Percentiles rank a stretch among this genome's conserved stretches.
Evolutionary conservation across 2,888 invertebrate species (phyloP).

Genomic region (Papilio elwesi): DNA sequence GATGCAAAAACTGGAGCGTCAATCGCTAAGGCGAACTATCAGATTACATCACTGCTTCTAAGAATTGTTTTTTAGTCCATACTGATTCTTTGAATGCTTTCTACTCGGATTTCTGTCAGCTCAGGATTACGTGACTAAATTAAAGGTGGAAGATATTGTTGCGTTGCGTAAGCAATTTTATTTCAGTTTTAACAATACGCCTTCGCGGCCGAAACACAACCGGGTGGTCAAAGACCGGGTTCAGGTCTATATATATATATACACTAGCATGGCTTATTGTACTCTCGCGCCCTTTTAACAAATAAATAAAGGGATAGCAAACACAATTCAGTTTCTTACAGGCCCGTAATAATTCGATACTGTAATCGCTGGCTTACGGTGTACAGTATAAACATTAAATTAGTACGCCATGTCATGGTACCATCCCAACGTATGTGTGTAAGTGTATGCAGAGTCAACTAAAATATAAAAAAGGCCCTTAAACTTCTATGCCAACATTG

Average conservation of each 20-base stretch:
- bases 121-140: slow-evolving; percentile 1
- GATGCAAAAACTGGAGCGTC: slow-evolving; percentile 15
- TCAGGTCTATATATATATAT: too few relatives aligned
- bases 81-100: slow-evolving; percentile 18
- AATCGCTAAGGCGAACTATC: slow-evolving; percentile 26
- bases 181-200: background rate
- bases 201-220: background rate
- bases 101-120: slow-evolving; percentile 6
- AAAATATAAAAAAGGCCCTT: too few relatives aligned
- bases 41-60: slow-evolving; percentile 18
- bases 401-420: too few relatives aligned
- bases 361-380: too few relatives aligned
- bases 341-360: too few relatives aligned
- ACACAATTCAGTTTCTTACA: too few relatives aligned
- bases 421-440: too few relatives aligned
- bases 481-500: background rate
- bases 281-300: too few relatives aligned
- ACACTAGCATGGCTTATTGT: too few relatives aligned
- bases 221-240: background rate
- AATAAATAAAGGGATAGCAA: too few relatives aligned
- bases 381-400: too few relatives aligned
- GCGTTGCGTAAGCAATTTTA: background rate
- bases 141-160: background rate
- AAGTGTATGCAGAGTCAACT: too few relatives aligned
- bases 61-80: slow-evolving; percentile 28